Percentiles rank a stretch among this genome's conserved stretches.
Conservation (phyloP, 2,113 vertebrate species). For the Phalacrocorax aristotelis region DNA sequence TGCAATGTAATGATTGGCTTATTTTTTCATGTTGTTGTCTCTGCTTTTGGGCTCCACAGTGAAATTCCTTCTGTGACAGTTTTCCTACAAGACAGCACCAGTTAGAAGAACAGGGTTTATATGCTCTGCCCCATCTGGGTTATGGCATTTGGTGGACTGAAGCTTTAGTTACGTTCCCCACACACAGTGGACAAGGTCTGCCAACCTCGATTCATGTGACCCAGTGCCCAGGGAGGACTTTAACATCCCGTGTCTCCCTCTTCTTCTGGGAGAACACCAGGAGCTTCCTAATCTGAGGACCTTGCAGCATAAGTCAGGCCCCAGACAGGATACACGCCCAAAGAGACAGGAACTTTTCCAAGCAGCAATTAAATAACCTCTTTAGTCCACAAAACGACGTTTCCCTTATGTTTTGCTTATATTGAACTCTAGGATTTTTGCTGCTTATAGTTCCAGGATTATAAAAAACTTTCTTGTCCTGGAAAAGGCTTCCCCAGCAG, state of each 20-base stretch:
- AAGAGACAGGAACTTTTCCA: not conserved
- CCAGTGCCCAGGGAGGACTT: not conserved
- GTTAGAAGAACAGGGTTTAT: not conserved
- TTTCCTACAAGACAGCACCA: not conserved
- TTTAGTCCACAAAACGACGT: not conserved
- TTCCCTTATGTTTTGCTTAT: not conserved
- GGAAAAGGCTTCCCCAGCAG: not conserved
- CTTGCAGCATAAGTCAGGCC: not conserved
- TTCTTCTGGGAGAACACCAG: not conserved
- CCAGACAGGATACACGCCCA: not conserved
- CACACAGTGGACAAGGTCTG: not conserved
- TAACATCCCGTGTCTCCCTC: not conserved
- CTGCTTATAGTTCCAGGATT: not conserved
- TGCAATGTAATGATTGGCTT: not conserved
- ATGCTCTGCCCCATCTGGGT: not conserved
- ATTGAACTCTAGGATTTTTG: not conserved
- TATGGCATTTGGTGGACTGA: not conserved
- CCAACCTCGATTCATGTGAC: accelerated
- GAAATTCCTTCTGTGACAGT: not conserved
- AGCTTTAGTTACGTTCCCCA: not conserved
- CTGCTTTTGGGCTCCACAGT: not conserved
- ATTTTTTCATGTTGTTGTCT: not conserved
- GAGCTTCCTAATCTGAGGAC: not conserved
- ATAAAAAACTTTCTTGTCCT: not conserved
- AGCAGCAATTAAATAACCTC: not conserved